Percentiles rank a stretch among this genome's conserved stretches.
phyloP scores from a whole-genome alignment of 2,797 vertebrate genomes.

The Notolabrus celidotus region DNA sequence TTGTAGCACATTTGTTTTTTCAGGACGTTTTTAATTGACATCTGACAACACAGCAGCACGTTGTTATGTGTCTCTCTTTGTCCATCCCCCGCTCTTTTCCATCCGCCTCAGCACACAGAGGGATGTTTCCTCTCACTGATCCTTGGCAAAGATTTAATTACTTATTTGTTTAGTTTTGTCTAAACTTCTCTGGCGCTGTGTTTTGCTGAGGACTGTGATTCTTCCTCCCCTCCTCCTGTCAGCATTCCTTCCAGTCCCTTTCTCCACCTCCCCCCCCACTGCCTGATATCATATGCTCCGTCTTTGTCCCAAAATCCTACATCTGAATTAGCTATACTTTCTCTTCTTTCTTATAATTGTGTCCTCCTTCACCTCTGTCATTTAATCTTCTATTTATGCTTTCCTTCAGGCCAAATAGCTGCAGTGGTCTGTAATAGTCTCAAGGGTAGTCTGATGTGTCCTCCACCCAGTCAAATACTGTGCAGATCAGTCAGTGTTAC shows the following conservation, averaged over 20 bases:
- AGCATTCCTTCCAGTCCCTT: constrained; percentile 71
- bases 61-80: constrained; percentile 37
- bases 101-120: constrained; percentile 55
- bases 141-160: constrained; percentile 78
- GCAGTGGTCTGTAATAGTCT: constrained; percentile 73
- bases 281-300: constrained; percentile 40
- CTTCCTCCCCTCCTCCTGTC: constrained; percentile 64
- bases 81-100: constrained; percentile 57
- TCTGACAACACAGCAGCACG: constrained; percentile 7
- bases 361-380: constrained; percentile 31
- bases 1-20: constrained; percentile 17
- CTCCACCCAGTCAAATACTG: constrained; percentile 64
- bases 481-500: constrained; percentile 56
- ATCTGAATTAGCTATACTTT: constrained; percentile 11
- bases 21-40: constrained; percentile 15
- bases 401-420: constrained; percentile 62
- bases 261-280: constrained; percentile 36
- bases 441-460: constrained; percentile 59
- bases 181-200: constrained; percentile 68
- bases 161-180: constrained; percentile 82
- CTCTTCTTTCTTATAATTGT: constrained; percentile 48
- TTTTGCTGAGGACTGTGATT: constrained; percentile 74
- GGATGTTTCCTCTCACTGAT: constrained; percentile 63
- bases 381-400: constrained; percentile 53
- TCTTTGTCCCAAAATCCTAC: neutral